phyloP scores from a whole-genome alignment of 2,113 vertebrate species.

The Tachysurus fulvidraco region DNA sequence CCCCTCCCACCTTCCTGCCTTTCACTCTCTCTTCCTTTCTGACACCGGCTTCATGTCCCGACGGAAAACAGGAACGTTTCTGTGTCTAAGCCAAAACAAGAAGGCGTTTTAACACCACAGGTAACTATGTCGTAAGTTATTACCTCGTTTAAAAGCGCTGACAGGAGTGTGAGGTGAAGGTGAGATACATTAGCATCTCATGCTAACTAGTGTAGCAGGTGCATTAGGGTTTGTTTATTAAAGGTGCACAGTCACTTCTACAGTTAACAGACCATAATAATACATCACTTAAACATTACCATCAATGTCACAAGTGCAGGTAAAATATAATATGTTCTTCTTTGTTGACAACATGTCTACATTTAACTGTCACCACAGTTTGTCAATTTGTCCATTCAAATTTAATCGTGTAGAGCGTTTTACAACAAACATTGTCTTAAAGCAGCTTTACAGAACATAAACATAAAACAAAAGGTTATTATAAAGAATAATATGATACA shows the following conservation, averaged over 20 bases:
- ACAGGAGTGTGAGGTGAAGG: not conserved
- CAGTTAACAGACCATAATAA: not conserved
- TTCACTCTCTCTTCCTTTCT: not conserved
- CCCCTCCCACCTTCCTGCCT: conserved; percentile 17
- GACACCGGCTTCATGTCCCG: not conserved
- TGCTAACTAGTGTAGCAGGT: not conserved
- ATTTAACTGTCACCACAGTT: not conserved
- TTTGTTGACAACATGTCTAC: not conserved
- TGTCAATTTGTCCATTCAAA: too few relatives aligned
- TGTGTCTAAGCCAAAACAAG: not conserved
- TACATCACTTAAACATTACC: not conserved
- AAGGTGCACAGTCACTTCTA: not conserved
- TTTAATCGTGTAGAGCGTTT: too few relatives aligned
- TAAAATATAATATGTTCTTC: not conserved
- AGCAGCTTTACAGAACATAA: too few relatives aligned
- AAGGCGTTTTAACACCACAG: not conserved
- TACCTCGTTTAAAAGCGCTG: not conserved
- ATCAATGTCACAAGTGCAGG: not conserved
- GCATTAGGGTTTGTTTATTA: too few relatives aligned
- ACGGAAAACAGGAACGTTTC: not conserved
- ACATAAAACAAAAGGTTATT: too few relatives aligned
- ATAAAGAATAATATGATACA: too few relatives aligned
- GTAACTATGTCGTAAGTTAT: not conserved
- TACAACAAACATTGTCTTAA: too few relatives aligned
- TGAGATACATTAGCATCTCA: not conserved